Conservation (phyloP, 2,888 invertebrate species). For the Drosophila prolongata region DNA sequence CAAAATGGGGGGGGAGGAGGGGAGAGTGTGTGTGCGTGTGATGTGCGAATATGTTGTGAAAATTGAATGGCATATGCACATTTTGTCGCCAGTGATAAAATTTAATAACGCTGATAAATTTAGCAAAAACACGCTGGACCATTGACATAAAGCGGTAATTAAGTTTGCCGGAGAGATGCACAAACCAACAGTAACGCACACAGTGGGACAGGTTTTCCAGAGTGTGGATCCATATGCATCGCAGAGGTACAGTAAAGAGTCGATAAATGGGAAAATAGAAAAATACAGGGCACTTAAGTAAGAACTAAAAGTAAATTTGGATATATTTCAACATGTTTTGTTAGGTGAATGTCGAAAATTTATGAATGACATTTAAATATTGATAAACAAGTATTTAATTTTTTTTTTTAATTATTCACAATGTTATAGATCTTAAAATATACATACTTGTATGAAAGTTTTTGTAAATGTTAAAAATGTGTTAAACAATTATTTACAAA, state of each 20-base stretch:
- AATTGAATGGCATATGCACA: conserved; percentile 78
- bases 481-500: too few relatives aligned
- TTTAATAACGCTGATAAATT: conserved; percentile 83
- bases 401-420: too few relatives aligned
- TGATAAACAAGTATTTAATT: too few relatives aligned
- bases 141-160: conserved; percentile 83
- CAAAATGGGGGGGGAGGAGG: too few relatives aligned
- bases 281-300: too few relatives aligned
- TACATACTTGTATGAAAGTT: too few relatives aligned
- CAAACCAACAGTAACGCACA: conserved; percentile 33
- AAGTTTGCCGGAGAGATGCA: conserved; percentile 71
- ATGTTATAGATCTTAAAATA: too few relatives aligned
- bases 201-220: conserved; percentile 8
- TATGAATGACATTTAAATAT: too few relatives aligned
- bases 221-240: conserved; percentile 14
- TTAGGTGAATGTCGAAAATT: too few relatives aligned
- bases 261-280: neutral
- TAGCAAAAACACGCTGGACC: conserved; percentile 83
- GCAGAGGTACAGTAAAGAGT: conserved; percentile 10
- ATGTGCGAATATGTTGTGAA: conserved; percentile 77
- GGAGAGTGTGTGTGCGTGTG: conserved; percentile 45
- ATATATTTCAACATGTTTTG: too few relatives aligned
- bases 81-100: conserved; percentile 82
- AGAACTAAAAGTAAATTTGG: too few relatives aligned
- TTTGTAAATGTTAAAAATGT: too few relatives aligned